Base-by-base conservation (phyloP, 2,888 invertebrate genomes). In the Oscheius sp. region DNA sequence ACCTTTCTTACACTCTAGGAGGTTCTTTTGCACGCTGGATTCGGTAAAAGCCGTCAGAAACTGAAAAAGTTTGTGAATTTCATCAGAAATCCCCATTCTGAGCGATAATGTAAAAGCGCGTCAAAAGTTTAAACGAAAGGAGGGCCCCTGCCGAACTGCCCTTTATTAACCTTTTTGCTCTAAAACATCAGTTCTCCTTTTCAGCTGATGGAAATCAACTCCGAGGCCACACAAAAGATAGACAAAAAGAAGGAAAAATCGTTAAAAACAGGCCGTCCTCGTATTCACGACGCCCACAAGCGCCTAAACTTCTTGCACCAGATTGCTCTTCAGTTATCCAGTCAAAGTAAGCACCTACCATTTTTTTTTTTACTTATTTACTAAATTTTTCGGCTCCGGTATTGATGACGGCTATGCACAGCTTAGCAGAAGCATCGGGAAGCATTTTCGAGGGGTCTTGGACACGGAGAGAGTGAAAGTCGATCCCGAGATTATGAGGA, bases 351-450 rank as follows among this genome's bases (percentile, higher is more conserved):
- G 76, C 21, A 21, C 21, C 21, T 21, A 21, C 21, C 21, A 21
- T 21, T 21, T 21, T 21, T 72, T 73, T 50, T 74, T 53, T 42
- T n/a, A 2, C 29, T 48, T 4, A 11, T 50, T 35, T 58, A 59
- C 62, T 50, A 10, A 42, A 42, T 32, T 32, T 71, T 29, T 47
- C 78, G 80, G 80, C 35, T 50, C 70, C 2, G 21, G 63, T 0
- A 47, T 59, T 9, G 79, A 82, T 59, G 85, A 85, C 53, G 83
- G 82, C 0, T 81, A 79, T 60, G 80, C 83, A 9, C 80, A 82
- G 68, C 71, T 83, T 9, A 78, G 81, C 50, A 62, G 84, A 53
- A 74, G 73, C 37, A 73, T 82, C 29, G 79, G 77, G 7, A 76
- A 78, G 37, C 74, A 82, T 13, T 77, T 81, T 11, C 79, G 83